phyloP scores from a whole-genome alignment of 2,888 invertebrate species.

The Chaitophorus viminalis region DNA sequence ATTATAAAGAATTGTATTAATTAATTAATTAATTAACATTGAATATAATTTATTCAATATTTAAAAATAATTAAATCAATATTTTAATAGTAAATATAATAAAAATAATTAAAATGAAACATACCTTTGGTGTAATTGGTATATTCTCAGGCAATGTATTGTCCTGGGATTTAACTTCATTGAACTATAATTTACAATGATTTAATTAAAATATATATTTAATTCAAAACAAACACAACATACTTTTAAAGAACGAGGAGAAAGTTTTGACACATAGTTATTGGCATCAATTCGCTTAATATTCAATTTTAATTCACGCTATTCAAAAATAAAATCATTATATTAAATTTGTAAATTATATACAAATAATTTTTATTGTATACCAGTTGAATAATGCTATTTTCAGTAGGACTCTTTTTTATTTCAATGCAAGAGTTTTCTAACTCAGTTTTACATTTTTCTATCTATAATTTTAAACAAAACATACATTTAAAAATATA shows the following conservation, averaged over 20 bases:
- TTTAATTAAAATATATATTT: background rate
- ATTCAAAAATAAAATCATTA: background rate
- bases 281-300: constrained; percentile 31
- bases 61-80: background rate
- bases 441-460: background rate
- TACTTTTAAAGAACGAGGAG: constrained; percentile 39
- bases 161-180: background rate
- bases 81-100: background rate
- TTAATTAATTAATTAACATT: too few species aligned
- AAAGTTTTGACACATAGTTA: constrained; percentile 29
- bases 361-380: background rate
- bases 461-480: constrained; percentile 4
- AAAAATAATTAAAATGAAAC: constrained; percentile 17
- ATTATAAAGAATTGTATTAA: background rate
- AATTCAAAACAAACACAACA: constrained; percentile 9
- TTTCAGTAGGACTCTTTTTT: background rate
- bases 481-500: background rate
- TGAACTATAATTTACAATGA: background rate
- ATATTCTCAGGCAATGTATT: background rate
- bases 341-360: background rate
- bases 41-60: background rate
- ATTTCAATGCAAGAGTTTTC: background rate
- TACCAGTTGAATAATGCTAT: constrained; percentile 1
- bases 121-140: constrained; percentile 40
- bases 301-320: constrained; percentile 47